A percentile compares a stretch with the other conserved stretches of the same genome.
Conservation (phyloP, 2,113 vertebrate species). For the Hippocampus mohnikei region DNA sequence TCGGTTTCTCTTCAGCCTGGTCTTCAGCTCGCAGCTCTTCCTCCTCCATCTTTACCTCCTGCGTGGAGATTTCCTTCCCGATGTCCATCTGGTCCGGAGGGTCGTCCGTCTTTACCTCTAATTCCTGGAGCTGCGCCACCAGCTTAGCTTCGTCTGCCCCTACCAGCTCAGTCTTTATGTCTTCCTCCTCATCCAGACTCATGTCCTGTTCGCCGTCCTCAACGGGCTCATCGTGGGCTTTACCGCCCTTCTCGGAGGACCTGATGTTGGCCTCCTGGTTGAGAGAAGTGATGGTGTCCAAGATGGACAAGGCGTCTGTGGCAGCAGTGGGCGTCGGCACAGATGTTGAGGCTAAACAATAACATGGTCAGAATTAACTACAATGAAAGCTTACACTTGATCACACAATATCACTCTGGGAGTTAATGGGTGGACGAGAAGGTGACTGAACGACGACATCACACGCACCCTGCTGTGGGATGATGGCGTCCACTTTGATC, state of each 20-base stretch:
- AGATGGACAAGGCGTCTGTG: constrained; percentile 85
- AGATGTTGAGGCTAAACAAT: constrained; percentile 64
- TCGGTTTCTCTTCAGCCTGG: constrained; percentile 71
- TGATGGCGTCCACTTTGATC: constrained; percentile 73
- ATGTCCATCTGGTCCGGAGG: constrained; percentile 40
- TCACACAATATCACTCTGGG: background rate
- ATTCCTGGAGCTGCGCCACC: constrained; percentile 27
- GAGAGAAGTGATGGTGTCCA: constrained; percentile 88
- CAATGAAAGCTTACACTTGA: background rate
- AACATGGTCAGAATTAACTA: background rate
- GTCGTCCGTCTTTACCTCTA: constrained; percentile 50
- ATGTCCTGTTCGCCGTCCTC: constrained; percentile 60
- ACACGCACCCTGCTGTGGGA: constrained; percentile 74
- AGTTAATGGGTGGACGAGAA: background rate
- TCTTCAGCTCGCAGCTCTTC: constrained; percentile 36
- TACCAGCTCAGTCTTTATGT: constrained; percentile 23
- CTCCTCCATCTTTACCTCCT: constrained; percentile 55
- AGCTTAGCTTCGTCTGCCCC: constrained; percentile 40
- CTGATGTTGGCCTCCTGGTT: constrained; percentile 88
- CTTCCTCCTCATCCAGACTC: constrained; percentile 52
- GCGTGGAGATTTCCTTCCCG: constrained; percentile 32
- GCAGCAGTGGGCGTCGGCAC: constrained; percentile 68
- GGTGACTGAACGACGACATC: background rate
- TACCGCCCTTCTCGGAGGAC: constrained; percentile 64
- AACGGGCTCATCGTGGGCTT: constrained; percentile 36